Evolutionary conservation across 2,113 vertebrate genomes (phyloP).

Genomic region (Lampris megalopsis): DNA sequence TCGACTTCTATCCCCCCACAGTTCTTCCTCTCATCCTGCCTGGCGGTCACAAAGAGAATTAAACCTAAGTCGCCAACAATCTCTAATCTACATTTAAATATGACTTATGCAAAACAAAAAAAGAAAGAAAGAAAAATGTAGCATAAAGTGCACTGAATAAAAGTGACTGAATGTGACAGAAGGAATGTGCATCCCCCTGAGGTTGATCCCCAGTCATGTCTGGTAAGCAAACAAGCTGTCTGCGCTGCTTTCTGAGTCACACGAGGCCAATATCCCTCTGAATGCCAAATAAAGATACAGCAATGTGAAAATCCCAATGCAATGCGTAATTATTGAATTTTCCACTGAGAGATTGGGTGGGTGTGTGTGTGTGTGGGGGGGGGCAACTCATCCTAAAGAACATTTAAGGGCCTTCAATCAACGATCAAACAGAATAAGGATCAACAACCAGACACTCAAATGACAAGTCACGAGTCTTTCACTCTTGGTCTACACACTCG

Average conservation of each 20-base stretch:
- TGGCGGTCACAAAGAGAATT: not conserved
- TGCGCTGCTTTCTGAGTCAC: not conserved
- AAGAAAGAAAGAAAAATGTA: conserved; percentile 22
- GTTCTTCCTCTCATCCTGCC: not conserved
- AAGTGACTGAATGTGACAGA: conserved; percentile 49
- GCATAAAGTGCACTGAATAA: conserved; percentile 71
- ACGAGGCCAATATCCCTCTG: not conserved
- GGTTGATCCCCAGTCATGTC: conserved; percentile 35
- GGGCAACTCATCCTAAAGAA: conserved; percentile 33
- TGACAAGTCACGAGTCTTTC: conserved; percentile 11
- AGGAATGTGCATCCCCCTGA: conserved; percentile 57
- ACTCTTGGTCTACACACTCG: conserved; percentile 26
- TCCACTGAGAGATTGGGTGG: conserved; percentile 24
- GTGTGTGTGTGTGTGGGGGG: not conserved
- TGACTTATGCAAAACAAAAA: not conserved
- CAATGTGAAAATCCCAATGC: conserved; percentile 23
- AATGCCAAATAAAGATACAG: conserved; percentile 23
- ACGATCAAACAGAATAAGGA: conserved; percentile 28
- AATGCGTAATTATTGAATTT: conserved; percentile 35
- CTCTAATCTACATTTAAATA: conserved; percentile 2
- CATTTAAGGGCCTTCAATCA: not conserved
- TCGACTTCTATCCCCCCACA: conserved; percentile 44
- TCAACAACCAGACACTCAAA: conserved; percentile 36
- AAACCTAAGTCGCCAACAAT: not conserved
- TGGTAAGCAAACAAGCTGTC: conserved; percentile 25